Percentiles rank a stretch among this genome's conserved stretches.
phyloP scores from a whole-genome alignment of 92 coral and sea anemone genomes.

The Phenganax marumi region DNA sequence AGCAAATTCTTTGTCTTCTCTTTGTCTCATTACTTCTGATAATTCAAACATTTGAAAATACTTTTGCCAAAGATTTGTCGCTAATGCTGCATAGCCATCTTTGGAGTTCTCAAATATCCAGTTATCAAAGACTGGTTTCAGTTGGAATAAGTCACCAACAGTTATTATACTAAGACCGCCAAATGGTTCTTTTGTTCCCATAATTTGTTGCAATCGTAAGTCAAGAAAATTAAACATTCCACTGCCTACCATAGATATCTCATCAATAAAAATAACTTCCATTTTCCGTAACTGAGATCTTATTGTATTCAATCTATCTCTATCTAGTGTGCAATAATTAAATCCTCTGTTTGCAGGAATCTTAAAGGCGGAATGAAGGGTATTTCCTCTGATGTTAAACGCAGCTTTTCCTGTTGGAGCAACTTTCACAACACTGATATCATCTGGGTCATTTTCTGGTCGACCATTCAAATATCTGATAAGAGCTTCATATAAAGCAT shows the following conservation, averaged over 20 bases:
- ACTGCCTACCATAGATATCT: conserved; percentile 64
- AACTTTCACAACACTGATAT: conserved; percentile 34
- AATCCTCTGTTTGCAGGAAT: conserved; percentile 2
- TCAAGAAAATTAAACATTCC: conserved; percentile 69
- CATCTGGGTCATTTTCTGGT: conserved; percentile 41
- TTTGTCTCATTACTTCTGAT: background rate
- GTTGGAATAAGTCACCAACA: conserved; percentile 63
- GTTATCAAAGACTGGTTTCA: conserved; percentile 38
- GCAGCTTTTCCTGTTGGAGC: conserved; percentile 41
- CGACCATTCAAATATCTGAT: conserved; percentile 30
- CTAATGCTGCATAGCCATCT: background rate
- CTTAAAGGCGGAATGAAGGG: conserved; percentile 47
- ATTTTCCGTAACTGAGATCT: conserved; percentile 45
- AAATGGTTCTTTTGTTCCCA: conserved; percentile 50
- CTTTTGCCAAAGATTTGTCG: background rate
- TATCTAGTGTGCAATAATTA: conserved; percentile 32
- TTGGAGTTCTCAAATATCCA: no score
- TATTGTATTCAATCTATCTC: conserved; percentile 48
- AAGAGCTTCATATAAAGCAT: conserved; percentile 62
- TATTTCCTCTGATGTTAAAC: conserved; percentile 29
- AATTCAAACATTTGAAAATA: no score
- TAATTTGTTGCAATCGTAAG: conserved; percentile 31
- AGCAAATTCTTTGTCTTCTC: conserved; percentile 21
- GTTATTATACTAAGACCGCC: conserved; percentile 60
- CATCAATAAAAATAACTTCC: conserved; percentile 53